Evolutionary conservation across 2,113 vertebrate genomes (phyloP).

Genomic region (Todiramphus chloris): DNA sequence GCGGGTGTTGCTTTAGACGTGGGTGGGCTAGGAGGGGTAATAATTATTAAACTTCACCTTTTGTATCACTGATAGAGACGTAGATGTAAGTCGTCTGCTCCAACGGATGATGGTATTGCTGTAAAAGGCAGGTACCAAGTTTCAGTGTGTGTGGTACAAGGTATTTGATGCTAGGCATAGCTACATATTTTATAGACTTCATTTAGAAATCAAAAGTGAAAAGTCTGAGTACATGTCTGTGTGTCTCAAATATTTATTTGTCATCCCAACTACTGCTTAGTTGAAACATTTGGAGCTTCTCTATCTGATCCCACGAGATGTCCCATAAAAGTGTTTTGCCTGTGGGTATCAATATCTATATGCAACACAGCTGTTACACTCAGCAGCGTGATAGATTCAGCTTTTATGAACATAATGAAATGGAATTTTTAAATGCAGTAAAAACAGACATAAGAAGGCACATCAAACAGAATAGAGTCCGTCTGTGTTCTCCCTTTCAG

Average conservation of each 20-base stretch:
- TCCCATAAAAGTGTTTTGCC: constrained; percentile 68
- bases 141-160: background rate
- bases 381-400: constrained; percentile 38
- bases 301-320: constrained; percentile 51
- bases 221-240: constrained; percentile 15
- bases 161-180: constrained; percentile 12
- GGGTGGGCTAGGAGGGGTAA: background rate
- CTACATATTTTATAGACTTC: constrained; percentile 51
- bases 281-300: constrained; percentile 49
- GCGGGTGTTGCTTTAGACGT: background rate
- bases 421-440: constrained; percentile 70
- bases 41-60: constrained; percentile 31
- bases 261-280: constrained; percentile 22
- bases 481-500: constrained; percentile 1
- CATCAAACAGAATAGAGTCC: constrained; percentile 48
- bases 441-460: constrained; percentile 48
- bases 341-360: constrained; percentile 66
- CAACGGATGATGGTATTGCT: background rate
- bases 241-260: constrained; percentile 70
- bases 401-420: constrained; percentile 67
- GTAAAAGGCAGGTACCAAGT: background rate
- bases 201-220: constrained; percentile 59
- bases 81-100: background rate
- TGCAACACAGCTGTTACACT: constrained; percentile 68
- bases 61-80: background rate